Evolutionary conservation across 2,113 vertebrate genomes (phyloP), one percentile per base, ranked within the genome.

Genomic region (Pithys albifrons): DNA sequence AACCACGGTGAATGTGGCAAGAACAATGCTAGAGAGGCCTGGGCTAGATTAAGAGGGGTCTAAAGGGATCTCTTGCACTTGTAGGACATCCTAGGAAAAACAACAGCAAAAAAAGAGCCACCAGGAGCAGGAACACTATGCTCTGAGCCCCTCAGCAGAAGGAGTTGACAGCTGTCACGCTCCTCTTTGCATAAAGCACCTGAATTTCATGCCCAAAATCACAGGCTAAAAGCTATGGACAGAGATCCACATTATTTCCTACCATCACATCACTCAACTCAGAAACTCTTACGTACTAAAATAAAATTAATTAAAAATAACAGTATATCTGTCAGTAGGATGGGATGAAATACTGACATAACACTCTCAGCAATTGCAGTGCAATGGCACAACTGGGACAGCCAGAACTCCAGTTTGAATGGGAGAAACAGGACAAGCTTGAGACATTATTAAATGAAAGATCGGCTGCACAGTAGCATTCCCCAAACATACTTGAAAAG

Each of bases 21-120:
- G 17, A 90, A 65, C 88, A 58, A 12, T 22, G 79, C 83, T 86
- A 20, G 41, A 80, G 95, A 92, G 91, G 92, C 90, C 93, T 76
- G 15, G 69, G 27, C 49, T 57, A 62, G 4, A 2, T 85, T 43
- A 81, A 82, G 48, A 95, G 49, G 54, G 69, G 18, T 86, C 88
- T 69, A 51, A 35, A 77, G 88, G 75, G 65, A 65, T 46, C 45
- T 69, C 23, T 85, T 79, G 49, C 1, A 2, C 37, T 85, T 57
- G 69, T 46, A 78, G 72, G 85, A 89, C 69, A 19, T 91, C 65
- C 39, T 37, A 87, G 45, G 12, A 2, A 29, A 66, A 83, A 15
- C 10, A 28, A 35, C 46, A 72, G 65, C 25, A 23, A 23, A 72
- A 52, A 48, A 62, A 80, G 59, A 67, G 59, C 46, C 49, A 48